Base-by-base conservation (phyloP, 2,888 invertebrate genomes). In the Electrophaes corylata region DNA sequence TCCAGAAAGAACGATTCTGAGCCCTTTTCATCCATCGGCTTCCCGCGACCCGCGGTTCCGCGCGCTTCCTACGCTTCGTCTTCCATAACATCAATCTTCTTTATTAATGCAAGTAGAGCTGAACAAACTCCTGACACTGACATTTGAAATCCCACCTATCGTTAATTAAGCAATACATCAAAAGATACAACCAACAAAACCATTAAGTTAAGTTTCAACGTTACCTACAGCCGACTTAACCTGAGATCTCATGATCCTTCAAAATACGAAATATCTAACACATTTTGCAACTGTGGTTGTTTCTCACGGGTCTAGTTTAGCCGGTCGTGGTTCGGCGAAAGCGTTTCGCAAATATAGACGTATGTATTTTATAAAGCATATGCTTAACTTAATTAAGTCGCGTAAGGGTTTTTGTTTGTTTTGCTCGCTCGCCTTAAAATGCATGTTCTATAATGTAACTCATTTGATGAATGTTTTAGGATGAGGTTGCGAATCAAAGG, bases 331-430 rank as follows among this genome's bases (percentile, higher is more conserved):
- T 35, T 14, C 35, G 39, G 49, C 49, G n/a, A 56, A 56, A 57
- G 53, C 53, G 47, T 49, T 26, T 35, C 31, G 43, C 41, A 57
- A 63, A 55, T 46, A 49, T 54, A 47, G 47, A 56, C 47, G 50
- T 50, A 56, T 46, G 52, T 50, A 53, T 60, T 63, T 57, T 63
- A 47, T 48, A 37, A 47, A 50, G 47, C 53, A 57, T 45, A 48
- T 60, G 52, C 49, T 57, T 62, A 43, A 51, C 50, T 53, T 60
- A 60, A 62, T 62, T 62, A 60, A 62, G 52, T 55, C 39, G 5
- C 33, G 48, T 56, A 45, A 39, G 31, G 47, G 35, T 35, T 62
- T 49, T 51, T n/a, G n/a, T n/a, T n/a, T n/a, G n/a, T 55, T 58
- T 57, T 41, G 40, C 45, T 20, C 4, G 23, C 44, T 58, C 19